These are phyloP conservation scores for Chesias legatella DNA, from an alignment of 2,888 invertebrate species.

Conservation along the genomic window DNA sequence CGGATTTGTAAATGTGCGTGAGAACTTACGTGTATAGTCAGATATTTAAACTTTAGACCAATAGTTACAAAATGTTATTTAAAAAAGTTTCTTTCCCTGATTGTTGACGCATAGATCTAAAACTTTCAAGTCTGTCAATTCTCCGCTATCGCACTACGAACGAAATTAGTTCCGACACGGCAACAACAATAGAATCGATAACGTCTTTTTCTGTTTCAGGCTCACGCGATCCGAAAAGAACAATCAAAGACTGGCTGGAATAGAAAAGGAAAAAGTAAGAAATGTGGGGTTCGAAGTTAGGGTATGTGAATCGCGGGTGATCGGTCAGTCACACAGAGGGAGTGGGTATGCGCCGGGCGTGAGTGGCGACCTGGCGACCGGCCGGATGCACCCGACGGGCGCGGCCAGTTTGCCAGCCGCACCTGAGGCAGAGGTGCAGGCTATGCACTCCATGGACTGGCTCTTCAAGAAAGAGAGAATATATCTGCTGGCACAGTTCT, in stretches of 20 bases:
- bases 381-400: slow-evolving; percentile 89
- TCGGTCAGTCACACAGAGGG: no score
- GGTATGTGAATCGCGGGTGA: slow-evolving; percentile 31
- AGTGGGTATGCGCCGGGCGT: slow-evolving; percentile 64
- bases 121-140: slow-evolving; percentile 56
- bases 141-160: slow-evolving; percentile 64
- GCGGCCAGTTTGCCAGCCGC: slow-evolving; percentile 87
- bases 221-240: slow-evolving; percentile 59
- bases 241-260: slow-evolving; percentile 44
- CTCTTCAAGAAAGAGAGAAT: slow-evolving; percentile 97
- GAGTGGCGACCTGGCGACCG: slow-evolving; percentile 53
- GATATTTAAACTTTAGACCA: no score
- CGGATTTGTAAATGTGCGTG: no score
- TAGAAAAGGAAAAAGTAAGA: slow-evolving; percentile 23
- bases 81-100: no score
- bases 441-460: slow-evolving; percentile 98
- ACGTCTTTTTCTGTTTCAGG: slow-evolving; percentile 72
- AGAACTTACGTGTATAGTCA: no score
- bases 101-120: slow-evolving; percentile 11
- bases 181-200: slow-evolving; percentile 72
- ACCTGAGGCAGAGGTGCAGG: slow-evolving; percentile 94
- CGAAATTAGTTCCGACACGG: slow-evolving; percentile 80
- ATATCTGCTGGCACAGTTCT: slow-evolving; percentile 95
- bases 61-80: no score
- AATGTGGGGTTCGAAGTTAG: slow-evolving; percentile 43